Evolutionary conservation across 2,797 vertebrate species (phyloP), one percentile per base, ranked within the genome.

Genomic region (Euthynnus affinis): DNA sequence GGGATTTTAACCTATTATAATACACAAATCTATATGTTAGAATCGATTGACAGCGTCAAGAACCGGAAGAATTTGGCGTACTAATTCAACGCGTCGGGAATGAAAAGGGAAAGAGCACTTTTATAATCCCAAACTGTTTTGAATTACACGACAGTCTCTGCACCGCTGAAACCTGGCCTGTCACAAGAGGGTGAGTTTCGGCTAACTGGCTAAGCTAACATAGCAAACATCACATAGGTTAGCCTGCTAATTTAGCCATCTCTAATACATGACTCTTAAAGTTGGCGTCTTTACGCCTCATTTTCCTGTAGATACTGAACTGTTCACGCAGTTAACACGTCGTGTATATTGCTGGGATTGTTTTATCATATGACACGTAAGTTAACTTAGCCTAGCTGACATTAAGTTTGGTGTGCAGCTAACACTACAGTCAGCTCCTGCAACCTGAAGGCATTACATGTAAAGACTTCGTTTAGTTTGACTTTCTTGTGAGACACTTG

Each of bases 171-270:
- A 73, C 58, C 93, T 91, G 95, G 94, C 94, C 94, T 94, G 92
- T 93, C 88, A 92, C 74, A 85, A 74, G 84, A 93, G 88, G 95
- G 94, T 96, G 90, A 96, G 95, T 94, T 87, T 71, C 56, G 66
- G 93, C 91, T 92, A 91, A 71, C 78, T 77, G 68, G 88, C 91
- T 93, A 92, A 87, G 92, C 87, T 92, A 92, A 88, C 70, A 67
- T 89, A 89, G 89, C 91, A 90, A 91, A 87, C 86, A 90, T 46
- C 81, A 84, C 86, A 78, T n/a, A 80, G 59, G 68, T 42, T 84
- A 71, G 82, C 74, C 6, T 51, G 75, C 66, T 71, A 76, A 73
- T 77, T 57, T 52, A 61, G 52, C 58, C 14, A 2, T 74, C 63
- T 72, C 4, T 72, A 2, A 2, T 0, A 29, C 65, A 51, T 5